Base-by-base conservation (phyloP, 2,113 vertebrate species). In the Colius striatus region DNA sequence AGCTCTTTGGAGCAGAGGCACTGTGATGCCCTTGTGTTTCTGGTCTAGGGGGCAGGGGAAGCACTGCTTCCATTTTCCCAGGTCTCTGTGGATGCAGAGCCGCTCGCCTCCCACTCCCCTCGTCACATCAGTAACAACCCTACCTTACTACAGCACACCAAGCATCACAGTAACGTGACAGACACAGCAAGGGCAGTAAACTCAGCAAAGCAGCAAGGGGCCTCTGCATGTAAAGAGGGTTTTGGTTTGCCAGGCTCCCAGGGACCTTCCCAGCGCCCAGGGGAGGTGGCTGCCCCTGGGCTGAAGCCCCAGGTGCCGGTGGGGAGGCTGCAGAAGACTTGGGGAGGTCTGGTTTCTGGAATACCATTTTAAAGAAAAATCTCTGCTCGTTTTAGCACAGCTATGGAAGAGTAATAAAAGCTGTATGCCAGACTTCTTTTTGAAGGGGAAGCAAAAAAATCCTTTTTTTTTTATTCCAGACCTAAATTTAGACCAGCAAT, bases 401-500 rank as follows among this genome's bases (percentile, higher is more conserved):
- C 17, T 27, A 21, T 5, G 9, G 43, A 89, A 60, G n/a, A 66
- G 29, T 50, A 92, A 76, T 29, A 71, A 47, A 92, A 94, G 48
- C 25, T 2, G 5, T 66, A 70, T 13, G 5, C 11, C 68, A 87
- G 66, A 57, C 36, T 63, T 2, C 1, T 19, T 92, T 86, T 34
- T 81, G 9, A 89, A 92, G 29, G 74, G 43, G 53, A 86, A 79
- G 73, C 26, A 20, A 58, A 89, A 84, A 5, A 55, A 61, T 29
- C 26, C 50, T 48, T 45, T 26, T 72, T 50, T 87, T 86, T 84
- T 62, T 13, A 72, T 82, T 85, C 29, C 63, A 87, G 63, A 50
- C 57, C 72, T 94, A 86, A 85, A 92, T 96, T 92, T 84, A 90
- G 73, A 72, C 27, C 1, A 88, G 77, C 14, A 61, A 89, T 78